Evolutionary conservation across 1,140 invertebrate genomes (phyloP), one percentile per base, ranked within the genome.

Genomic region (Venustaconcha ellipsiformis): DNA sequence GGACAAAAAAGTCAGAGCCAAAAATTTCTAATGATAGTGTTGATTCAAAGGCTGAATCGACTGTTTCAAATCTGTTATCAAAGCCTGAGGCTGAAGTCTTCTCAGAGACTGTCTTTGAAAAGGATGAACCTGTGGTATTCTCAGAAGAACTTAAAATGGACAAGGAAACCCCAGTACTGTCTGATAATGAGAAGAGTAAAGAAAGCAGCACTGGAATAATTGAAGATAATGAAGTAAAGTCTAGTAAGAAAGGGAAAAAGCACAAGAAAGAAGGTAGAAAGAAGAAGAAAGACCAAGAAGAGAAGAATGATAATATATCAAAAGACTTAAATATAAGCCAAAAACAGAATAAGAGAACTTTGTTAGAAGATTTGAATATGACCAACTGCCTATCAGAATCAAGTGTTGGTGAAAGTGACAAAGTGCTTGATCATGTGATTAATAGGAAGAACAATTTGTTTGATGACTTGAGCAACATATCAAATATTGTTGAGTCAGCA

Each of bases 261-360:
- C 79, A 82, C 58, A 77, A 80, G 37, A 74, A 78, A 55, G 80
- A 80, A 59, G 78, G 78, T 57, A 79, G 74, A 48, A 77, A 80
- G 57, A 80, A 80, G 57, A 80, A 78, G 59, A 80, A 80, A 72
- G 78, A 78, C 56, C 70, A 62, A 23, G 67, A 74, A 23, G 76
- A 78, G 18, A 80, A 80, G 64, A n/a, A 15, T 30, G 30, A 15
- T 62, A 76, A 57, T 58, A 70, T 76, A 14, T 59, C 63, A 14
- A 30, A 70, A 14, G 69, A 70, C 23, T 8, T 26, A 26, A 63
- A 17, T 63, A 55, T 70, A 48, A 11, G 37, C 37, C 37, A 48
- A 48, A 48, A 48, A 48, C 37, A 48, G 5, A 48, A 48, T 48
- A 48, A 48, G 37, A 48, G 37, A 48, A 48, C 37, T 11, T 8